Conservation (phyloP, 92 coral and sea anemone species). For the Blastomussa wellsi region DNA sequence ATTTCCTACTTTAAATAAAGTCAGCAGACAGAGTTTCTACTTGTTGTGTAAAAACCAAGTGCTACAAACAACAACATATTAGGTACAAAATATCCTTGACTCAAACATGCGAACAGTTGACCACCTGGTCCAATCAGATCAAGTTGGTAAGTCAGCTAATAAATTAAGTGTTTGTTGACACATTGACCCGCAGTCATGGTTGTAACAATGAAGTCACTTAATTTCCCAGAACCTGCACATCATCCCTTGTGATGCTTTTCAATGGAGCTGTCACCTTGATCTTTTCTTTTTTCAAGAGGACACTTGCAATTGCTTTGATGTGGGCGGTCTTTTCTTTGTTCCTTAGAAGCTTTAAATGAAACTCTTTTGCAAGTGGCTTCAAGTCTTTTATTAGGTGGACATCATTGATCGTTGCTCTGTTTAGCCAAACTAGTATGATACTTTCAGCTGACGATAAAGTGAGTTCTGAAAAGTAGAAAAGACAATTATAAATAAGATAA, state of each 20-base stretch:
- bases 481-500: neutral
- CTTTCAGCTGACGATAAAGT: slow-evolving; percentile 47
- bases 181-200: too few species aligned
- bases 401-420: slow-evolving; percentile 26
- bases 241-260: too few species aligned
- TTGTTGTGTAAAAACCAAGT: slow-evolving; percentile 1
- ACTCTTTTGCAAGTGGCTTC: slow-evolving; percentile 40
- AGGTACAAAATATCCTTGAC: neutral
- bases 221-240: too few species aligned
- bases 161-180: too few species aligned
- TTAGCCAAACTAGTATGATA: slow-evolving; percentile 28
- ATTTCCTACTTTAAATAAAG: neutral
- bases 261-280: slow-evolving; percentile 4
- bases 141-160: too few species aligned
- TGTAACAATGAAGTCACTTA: too few species aligned
- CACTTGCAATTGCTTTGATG: slow-evolving; percentile 14
- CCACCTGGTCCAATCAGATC: too few species aligned
- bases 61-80: slow-evolving; percentile 7
- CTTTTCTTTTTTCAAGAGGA: slow-evolving; percentile 19
- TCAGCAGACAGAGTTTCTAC: neutral
- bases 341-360: slow-evolving; percentile 30
- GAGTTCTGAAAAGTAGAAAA: slow-evolving; percentile 31
- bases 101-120: too few species aligned
- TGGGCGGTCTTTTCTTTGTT: slow-evolving; percentile 33
- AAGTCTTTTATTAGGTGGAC: slow-evolving; percentile 41